Conservation (phyloP, 2,888 invertebrate species). For the Glaucopsyche alexis region DNA sequence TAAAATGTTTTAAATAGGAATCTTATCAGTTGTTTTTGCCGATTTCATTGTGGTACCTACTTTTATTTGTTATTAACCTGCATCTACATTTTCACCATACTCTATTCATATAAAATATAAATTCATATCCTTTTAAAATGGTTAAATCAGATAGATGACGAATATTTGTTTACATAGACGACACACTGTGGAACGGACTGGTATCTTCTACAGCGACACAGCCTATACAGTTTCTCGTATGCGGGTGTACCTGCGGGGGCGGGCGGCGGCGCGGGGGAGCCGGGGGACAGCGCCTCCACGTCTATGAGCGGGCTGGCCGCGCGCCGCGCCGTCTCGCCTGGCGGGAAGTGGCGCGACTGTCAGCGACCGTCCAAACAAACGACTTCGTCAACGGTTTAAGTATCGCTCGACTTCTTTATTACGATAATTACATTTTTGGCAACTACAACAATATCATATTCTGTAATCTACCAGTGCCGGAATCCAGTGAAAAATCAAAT, state of each 20-base stretch:
- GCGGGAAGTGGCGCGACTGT: constrained; percentile 48
- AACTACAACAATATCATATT: constrained; percentile 28
- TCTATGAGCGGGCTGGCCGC: constrained; percentile 84
- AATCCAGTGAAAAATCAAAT: constrained; percentile 15
- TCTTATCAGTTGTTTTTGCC: too few species aligned
- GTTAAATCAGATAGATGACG: too few species aligned
- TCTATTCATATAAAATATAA: too few species aligned
- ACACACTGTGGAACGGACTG: background rate
- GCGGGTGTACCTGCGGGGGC: constrained; percentile 81
- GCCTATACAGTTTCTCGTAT: constrained; percentile 68
- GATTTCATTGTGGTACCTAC: too few species aligned
- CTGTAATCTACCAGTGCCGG: constrained; percentile 28
- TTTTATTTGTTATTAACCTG: too few species aligned
- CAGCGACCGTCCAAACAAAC: constrained; percentile 42
- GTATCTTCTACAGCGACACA: constrained; percentile 22
- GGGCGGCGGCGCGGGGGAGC: constrained; percentile 71
- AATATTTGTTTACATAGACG: background rate
- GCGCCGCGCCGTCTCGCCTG: constrained; percentile 83
- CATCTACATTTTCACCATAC: too few species aligned
- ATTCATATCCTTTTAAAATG: too few species aligned
- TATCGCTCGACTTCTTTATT: constrained; percentile 27
- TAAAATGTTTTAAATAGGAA: too few species aligned
- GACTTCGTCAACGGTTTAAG: constrained; percentile 46
- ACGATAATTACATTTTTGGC: constrained; percentile 26
- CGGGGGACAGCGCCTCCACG: constrained; percentile 83